Conservation (phyloP, 2,797 vertebrate species). For the Malurus splendens region DNA sequence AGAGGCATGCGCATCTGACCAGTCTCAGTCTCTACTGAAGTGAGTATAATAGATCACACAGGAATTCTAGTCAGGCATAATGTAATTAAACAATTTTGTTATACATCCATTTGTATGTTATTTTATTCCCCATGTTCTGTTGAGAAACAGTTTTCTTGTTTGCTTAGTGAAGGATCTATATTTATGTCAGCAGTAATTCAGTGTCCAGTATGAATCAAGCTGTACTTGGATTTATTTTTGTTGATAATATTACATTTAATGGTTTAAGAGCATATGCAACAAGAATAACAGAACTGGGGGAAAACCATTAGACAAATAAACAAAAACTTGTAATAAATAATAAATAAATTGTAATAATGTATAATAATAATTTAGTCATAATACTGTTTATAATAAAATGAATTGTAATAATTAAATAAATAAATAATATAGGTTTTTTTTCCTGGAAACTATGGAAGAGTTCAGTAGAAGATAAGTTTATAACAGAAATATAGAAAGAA, state of each 20-base stretch:
- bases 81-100: background rate
- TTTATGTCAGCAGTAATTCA: background rate
- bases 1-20: background rate
- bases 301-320: background rate
- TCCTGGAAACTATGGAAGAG: background rate
- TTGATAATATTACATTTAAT: background rate
- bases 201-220: background rate
- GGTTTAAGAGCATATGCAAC: background rate
- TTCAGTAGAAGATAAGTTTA: background rate
- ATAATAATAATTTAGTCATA: no score
- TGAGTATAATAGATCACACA: conserved; percentile 44
- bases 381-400: no score
- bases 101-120: background rate
- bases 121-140: background rate
- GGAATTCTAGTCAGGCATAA: background rate
- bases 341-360: background rate
- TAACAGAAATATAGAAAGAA: background rate
- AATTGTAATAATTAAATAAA: no score
- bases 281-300: background rate
- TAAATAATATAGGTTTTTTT: background rate
- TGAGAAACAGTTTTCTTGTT: background rate
- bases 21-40: conserved; percentile 56
- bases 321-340: background rate
- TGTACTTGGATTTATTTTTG: background rate
- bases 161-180: background rate